Percentiles rank a stretch among this genome's conserved stretches.
Conservation (phyloP, 2,113 vertebrate genomes). For the Pangasianodon gigas region DNA sequence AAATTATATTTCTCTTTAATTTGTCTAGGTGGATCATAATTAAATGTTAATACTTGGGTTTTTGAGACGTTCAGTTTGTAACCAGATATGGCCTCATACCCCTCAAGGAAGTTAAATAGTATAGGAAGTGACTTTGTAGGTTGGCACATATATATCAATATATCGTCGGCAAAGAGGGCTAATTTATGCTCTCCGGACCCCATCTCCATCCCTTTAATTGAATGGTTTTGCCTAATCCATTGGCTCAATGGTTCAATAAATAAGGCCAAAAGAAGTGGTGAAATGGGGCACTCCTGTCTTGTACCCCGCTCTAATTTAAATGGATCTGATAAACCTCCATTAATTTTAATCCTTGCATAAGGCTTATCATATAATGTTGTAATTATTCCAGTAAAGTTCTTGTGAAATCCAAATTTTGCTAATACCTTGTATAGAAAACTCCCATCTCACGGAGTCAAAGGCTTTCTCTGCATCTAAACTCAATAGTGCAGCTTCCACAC, state of each 20-base stretch:
- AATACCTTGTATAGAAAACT: neutral
- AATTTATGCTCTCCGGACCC: no score
- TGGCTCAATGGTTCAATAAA: neutral
- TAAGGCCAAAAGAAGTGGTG: neutral
- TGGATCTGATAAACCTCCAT: neutral
- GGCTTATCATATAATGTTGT: neutral
- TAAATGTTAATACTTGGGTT: no score
- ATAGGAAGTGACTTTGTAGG: no score
- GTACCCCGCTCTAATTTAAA: neutral
- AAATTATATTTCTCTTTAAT: no score
- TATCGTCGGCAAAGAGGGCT: no score
- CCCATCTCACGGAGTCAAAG: neutral
- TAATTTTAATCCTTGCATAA: neutral
- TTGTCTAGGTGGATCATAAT: no score
- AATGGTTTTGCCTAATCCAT: neutral
- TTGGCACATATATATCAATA: no score
- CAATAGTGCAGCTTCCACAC: neutral
- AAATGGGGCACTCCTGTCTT: neutral
- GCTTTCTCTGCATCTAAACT: neutral
- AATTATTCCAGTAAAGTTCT: neutral
- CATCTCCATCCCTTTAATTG: no score
- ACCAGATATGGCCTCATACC: no score
- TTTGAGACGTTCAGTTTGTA: no score
- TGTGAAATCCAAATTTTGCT: neutral
- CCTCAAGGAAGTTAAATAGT: no score